Conservation (phyloP, 2,888 invertebrate species). For the Amiota communis region DNA sequence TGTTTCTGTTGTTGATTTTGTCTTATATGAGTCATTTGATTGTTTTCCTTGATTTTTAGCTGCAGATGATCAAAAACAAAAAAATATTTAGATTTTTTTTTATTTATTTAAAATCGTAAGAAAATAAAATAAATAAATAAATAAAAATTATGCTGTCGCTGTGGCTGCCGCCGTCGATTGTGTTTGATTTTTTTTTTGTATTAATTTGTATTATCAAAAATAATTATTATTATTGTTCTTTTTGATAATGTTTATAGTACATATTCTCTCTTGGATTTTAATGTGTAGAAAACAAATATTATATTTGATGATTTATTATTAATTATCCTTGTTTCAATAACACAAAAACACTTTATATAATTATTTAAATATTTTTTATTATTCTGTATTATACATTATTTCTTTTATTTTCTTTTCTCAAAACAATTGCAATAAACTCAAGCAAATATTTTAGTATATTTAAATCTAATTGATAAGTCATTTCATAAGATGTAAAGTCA, state of each 20-base stretch:
- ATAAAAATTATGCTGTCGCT: conserved; percentile 10
- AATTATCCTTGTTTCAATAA: too few species aligned
- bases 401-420: background rate
- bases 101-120: too few species aligned
- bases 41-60: conserved; percentile 36
- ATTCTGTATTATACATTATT: background rate
- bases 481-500: too few species aligned
- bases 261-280: conserved; percentile 21
- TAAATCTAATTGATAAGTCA: conserved; percentile 15
- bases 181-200: too few species aligned
- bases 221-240: background rate
- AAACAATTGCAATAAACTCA: background rate
- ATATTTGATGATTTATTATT: too few species aligned
- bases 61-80: conserved; percentile 23
- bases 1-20: conserved; percentile 33
- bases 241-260: background rate
- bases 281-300: too few species aligned
- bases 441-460: background rate
- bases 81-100: conserved; percentile 20
- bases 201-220: too few species aligned
- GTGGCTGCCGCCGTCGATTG: background rate
- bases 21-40: conserved; percentile 11
- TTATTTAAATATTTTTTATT: background rate
- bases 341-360: background rate
- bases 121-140: conserved; percentile 11